phyloP scores from a whole-genome alignment of 2,888 invertebrate species.

The Omphaloscelis lunosa region DNA sequence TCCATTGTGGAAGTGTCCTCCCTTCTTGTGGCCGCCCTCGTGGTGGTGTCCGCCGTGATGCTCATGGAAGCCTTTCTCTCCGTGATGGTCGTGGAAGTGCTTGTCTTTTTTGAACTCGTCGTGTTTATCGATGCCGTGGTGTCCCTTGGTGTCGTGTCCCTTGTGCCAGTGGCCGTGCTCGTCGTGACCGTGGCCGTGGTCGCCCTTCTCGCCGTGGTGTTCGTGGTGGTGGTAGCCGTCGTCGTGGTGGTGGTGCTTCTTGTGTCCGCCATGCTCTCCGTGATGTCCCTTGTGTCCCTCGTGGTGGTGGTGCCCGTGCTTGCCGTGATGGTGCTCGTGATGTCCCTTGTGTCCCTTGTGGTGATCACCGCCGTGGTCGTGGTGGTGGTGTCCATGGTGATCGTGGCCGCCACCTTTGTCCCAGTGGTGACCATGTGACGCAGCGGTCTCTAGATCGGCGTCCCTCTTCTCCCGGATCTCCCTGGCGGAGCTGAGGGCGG shows the following conservation, averaged over 20 bases:
- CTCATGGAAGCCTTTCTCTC: conserved; percentile 93
- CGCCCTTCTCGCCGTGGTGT: conserved; percentile 91
- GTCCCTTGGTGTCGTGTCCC: conserved; percentile 95
- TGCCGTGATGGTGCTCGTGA: conserved; percentile 91
- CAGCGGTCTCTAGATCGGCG: conserved; percentile 89
- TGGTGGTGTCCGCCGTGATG: conserved; percentile 94
- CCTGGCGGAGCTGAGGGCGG: conserved; percentile 86
- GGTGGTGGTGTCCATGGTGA: conserved; percentile 91
- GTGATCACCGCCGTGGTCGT: conserved; percentile 91
- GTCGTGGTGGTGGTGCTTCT: conserved; percentile 91
- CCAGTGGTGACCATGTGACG: conserved; percentile 74
- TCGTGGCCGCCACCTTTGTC: conserved; percentile 88
- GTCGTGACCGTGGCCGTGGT: conserved; percentile 88
- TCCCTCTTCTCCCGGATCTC: conserved; percentile 86
- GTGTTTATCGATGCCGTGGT: conserved; percentile 94
- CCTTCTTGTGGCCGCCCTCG: conserved; percentile 94
- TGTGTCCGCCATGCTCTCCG: conserved; percentile 91
- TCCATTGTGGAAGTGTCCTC: conserved; percentile 94
- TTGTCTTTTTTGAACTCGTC: conserved; percentile 96
- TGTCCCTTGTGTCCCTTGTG: conserved; percentile 93
- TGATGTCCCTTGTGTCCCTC: conserved; percentile 91
- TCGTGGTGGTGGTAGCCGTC: conserved; percentile 92
- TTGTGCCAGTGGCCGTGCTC: conserved; percentile 93
- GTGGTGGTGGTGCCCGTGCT: conserved; percentile 93
- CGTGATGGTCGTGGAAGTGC: conserved; percentile 95